Evolutionary conservation across 2,113 vertebrate species (phyloP), one percentile per base, ranked within the genome.

Genomic region (Struthidea cinerea): DNA sequence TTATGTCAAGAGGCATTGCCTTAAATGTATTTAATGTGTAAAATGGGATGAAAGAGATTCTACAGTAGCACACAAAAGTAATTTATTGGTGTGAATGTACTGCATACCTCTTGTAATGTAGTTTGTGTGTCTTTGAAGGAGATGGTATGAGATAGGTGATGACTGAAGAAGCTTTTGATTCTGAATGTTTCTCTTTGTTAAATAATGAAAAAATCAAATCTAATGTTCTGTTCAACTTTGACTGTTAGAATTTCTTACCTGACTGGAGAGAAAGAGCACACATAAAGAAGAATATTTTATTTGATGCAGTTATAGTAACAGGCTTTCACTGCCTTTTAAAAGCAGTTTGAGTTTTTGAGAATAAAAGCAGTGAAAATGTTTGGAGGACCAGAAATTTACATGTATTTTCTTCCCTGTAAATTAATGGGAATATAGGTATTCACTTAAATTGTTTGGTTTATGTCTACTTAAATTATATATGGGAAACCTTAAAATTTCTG

Each of bases 191-290:
- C 69, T 83, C 33, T 85, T 71, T 73, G 52, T 85, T 87, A 85
- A 79, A 68, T 81, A 81, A 63, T 71, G 32, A 80, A 71, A 65
- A 50, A 83, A 53, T 92, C n/a, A 76, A 67, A 19, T 41, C 30
- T 90, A 52, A 57, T 52, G 16, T 65, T 93, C 57, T 71, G 33
- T 68, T 84, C 67, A 65, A 11, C 41, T 83, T 65, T 61, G 41
- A 44, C 57, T 70, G 53, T 92, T 67, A 93, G 55, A 80, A 80
- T 81, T 89, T 59, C 50, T 65, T 92, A 63, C 20, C 26, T 81
- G 41, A 49, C 26, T 77, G 46, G 16, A 10, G 20, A 86, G 30
- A 53, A 83, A 67, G 32, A 70, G 18, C 42, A 70, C 10, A 49
- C 1, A 5, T 81, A 37, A 79, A 80, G 39, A 56, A 79, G 67